phyloP scores from a whole-genome alignment of 64 coral and sea anemone species.

The Hydrozoanthus tunicans region DNA sequence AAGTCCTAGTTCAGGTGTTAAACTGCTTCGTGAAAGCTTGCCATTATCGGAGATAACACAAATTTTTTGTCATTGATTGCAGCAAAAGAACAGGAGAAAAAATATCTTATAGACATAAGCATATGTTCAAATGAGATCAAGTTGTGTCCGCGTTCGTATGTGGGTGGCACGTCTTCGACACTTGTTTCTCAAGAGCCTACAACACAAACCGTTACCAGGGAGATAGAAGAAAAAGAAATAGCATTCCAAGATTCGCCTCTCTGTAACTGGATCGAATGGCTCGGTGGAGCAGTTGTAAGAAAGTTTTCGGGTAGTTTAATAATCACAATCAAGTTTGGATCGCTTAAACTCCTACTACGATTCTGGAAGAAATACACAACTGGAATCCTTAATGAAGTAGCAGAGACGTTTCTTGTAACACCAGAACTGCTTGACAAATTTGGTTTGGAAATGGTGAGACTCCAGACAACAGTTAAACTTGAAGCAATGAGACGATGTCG shows the following conservation, averaged over 20 bases:
- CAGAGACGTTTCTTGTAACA: neutral
- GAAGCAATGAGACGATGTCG: neutral
- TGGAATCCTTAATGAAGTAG: neutral
- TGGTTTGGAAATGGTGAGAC: neutral
- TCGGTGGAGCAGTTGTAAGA: neutral
- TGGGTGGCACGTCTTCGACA: too few species aligned
- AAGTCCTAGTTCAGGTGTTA: too few species aligned
- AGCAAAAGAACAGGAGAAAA: too few species aligned
- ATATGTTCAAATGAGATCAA: too few species aligned
- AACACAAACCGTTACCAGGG: neutral
- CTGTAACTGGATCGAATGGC: neutral
- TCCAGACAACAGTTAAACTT: neutral
- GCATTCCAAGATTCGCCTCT: neutral
- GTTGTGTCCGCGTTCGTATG: too few species aligned
- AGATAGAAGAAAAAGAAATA: neutral
- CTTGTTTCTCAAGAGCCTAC: neutral
- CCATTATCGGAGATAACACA: too few species aligned
- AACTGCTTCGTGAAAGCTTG: too few species aligned
- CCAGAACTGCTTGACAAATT: neutral
- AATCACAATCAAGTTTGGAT: neutral
- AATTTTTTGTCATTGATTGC: too few species aligned
- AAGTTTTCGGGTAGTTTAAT: neutral
- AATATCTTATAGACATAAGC: too few species aligned
- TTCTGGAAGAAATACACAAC: neutral
- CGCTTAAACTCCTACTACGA: neutral